Conservation (phyloP, 2,797 vertebrate genomes). For the Cynodonichthys magdalenae region DNA sequence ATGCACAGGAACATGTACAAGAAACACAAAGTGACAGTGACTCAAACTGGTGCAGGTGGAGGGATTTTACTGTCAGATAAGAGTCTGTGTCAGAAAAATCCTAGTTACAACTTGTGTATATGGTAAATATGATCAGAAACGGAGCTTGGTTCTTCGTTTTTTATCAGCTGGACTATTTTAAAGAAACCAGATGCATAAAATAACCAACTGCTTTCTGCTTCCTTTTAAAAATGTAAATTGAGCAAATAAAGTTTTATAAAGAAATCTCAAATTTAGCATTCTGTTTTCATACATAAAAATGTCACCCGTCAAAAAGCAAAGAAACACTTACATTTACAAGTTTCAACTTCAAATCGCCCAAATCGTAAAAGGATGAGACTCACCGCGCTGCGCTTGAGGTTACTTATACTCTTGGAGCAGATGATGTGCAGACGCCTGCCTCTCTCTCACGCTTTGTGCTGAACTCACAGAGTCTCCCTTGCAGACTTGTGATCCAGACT, state of each 20-base stretch:
- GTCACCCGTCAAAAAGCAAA: background rate
- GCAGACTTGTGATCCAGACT: conserved; percentile 62
- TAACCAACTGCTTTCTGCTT: background rate
- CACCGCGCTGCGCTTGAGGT: conserved; percentile 48
- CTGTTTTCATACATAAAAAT: conserved; percentile 1
- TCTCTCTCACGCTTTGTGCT: conserved; percentile 37
- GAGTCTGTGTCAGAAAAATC: conserved; percentile 9
- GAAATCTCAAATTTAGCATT: conserved; percentile 3
- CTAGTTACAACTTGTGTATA: conserved; percentile 4
- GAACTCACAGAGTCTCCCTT: conserved; percentile 48
- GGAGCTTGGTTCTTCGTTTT: background rate
- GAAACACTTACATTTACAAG: background rate
- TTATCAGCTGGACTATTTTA: background rate
- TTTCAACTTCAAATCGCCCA: conserved; percentile 7
- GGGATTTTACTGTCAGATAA: conserved; percentile 25
- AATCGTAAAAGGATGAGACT: conserved; percentile 38
- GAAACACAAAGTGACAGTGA: conserved; percentile 54
- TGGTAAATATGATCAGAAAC: background rate
- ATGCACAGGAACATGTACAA: conserved; percentile 39
- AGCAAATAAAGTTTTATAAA: conserved; percentile 22
- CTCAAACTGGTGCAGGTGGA: conserved; percentile 41
- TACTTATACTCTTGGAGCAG: conserved; percentile 27
- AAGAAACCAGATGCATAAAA: background rate
- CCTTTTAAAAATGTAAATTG: background rate
- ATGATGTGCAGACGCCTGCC: conserved; percentile 48